Base-by-base conservation (phyloP, 2,888 invertebrate species). In the Caenorhabditis sulstoni region DNA sequence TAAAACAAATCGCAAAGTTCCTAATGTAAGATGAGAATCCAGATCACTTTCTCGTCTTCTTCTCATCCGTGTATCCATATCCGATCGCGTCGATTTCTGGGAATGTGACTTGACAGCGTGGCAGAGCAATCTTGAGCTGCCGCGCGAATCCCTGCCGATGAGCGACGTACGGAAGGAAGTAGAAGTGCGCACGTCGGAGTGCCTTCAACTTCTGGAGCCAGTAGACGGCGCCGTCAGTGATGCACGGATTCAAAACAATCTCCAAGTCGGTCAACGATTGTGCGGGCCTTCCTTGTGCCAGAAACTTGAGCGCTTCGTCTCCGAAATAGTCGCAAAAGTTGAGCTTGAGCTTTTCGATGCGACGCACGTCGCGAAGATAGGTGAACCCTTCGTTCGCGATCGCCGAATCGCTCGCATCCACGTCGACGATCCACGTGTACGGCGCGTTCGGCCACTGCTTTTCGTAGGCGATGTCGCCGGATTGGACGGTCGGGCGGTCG, bases 321-420 rank as follows among this genome's bases (percentile, higher is more conserved):
- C 86, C 87, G 55, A 89, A 89, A 79, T 87, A 89, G 57, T 89
- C 88, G 58, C 88, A 89, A 65, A 87, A 90, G 66, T 90, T 90
- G 29, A 88, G 64, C 58, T 87, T 87, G 55, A 88, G 53, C 23
- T 76, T 71, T 14, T 83, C 80, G 1, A 88, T 39, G 16, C 79
- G 67, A 18, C 85, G 79, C 50, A 88, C 82, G 23, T 89, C 85
- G 8, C 61, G 49, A 20, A 89, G 80, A 79, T 88, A 89, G 16
- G 73, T 78, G 80, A 89, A 89, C 37, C 89, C 89, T 49, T 81
- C 82, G 67, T 89, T 85, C 8, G 87, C 83, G 16, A 89, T 86
- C 29, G 85, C 89, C 37, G 88, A 86, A 68, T 89, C 89, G 22
- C 85, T 81, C 0, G 89, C 89, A 67, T 89, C 89, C 50, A 90